Percentiles rank a stretch among this genome's conserved stretches.
phyloP scores from a whole-genome alignment of 2,113 vertebrate genomes.

The Eulemur macaco region DNA sequence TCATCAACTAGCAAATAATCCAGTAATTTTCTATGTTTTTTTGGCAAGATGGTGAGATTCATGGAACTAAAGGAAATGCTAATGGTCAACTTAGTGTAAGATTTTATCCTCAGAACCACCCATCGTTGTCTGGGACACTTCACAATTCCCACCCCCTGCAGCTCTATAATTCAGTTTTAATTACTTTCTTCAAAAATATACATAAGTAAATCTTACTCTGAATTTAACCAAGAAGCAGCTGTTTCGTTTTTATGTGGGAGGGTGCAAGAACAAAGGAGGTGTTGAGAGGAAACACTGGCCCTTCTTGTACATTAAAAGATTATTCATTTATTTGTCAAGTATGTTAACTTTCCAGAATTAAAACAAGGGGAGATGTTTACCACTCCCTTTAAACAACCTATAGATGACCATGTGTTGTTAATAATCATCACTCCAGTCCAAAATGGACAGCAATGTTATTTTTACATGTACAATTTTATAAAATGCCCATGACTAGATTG shows the following conservation, averaged over 20 bases:
- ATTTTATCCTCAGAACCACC: constrained; percentile 22
- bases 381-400: background rate
- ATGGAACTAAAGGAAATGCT: background rate
- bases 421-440: background rate
- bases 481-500: background rate
- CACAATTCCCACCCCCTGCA: constrained; percentile 45
- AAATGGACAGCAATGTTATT: background rate
- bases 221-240: constrained; percentile 59
- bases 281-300: background rate
- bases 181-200: constrained; percentile 69
- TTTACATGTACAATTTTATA: background rate
- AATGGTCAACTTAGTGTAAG: background rate
- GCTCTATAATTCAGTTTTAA: constrained; percentile 65
- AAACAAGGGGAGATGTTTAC: background rate
- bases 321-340: background rate
- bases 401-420: background rate
- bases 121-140: constrained; percentile 63
- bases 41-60: background rate
- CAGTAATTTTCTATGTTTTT: background rate
- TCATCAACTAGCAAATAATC: background rate
- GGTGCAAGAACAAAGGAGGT: background rate
- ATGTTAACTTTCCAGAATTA: constrained; percentile 23
- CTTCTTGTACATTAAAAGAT: background rate
- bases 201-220: constrained; percentile 60
- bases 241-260: background rate